These are phyloP conservation scores for Tenodera sinensis DNA, from an alignment of 2,888 invertebrate genomes.

Conservation along the genomic window DNA sequence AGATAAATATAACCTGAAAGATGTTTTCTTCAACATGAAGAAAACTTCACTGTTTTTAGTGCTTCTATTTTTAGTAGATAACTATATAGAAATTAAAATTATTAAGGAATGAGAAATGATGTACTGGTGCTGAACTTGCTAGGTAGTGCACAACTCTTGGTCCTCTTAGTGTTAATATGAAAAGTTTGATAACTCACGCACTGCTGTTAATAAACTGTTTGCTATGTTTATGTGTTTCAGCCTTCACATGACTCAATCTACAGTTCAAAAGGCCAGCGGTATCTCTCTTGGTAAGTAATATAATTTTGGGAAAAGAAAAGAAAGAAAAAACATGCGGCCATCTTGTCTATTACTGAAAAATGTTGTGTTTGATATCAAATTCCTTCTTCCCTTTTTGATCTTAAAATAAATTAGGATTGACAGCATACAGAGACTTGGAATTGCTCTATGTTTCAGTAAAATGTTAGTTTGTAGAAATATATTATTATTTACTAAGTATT, in stretches of 20 bases:
- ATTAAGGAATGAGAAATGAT: too few species aligned
- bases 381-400: not conserved
- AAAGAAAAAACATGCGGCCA: constrained; percentile 24
- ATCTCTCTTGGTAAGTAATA: constrained; percentile 18
- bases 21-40: too few species aligned
- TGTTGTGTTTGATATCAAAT: constrained; percentile 17
- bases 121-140: too few species aligned
- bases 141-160: too few species aligned
- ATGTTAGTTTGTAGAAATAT: not conserved
- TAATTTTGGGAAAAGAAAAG: not conserved
- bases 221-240: not conserved
- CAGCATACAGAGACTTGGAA: not conserved
- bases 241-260: constrained; percentile 18
- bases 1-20: too few species aligned
- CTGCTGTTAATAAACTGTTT: too few species aligned
- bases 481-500: not conserved
- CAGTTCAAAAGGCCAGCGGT: constrained; percentile 15
- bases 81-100: too few species aligned
- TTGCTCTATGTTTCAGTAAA: not conserved
- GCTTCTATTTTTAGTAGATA: too few species aligned
- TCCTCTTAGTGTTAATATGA: too few species aligned
- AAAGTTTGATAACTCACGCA: too few species aligned
- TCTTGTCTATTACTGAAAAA: constrained; percentile 13
- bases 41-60: too few species aligned
- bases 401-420: not conserved